Evolutionary conservation across 2,888 invertebrate genomes (phyloP).

Genomic region (Muschampia plurimacula): DNA sequence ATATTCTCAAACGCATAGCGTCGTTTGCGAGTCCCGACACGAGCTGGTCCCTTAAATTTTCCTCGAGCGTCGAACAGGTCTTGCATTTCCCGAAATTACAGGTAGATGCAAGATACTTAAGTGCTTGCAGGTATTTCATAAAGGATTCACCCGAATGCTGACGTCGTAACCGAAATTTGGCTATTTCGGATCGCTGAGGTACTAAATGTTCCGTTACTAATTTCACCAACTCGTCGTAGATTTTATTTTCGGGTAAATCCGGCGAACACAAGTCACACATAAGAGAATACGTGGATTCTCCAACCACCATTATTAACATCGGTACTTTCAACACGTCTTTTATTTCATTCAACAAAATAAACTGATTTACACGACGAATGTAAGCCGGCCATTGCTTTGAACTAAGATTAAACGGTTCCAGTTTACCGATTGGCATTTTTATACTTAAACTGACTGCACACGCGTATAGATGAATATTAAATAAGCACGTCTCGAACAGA

Average conservation of each 20-base stretch:
- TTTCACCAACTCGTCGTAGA: not conserved
- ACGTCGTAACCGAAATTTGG: not conserved
- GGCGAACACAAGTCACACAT: slow-evolving; percentile 3
- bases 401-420: not conserved
- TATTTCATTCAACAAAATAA: not conserved
- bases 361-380: not conserved
- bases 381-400: not conserved
- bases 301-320: not conserved
- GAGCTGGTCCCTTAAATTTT: slow-evolving; percentile 4
- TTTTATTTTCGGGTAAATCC: not conserved
- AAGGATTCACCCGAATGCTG: not conserved
- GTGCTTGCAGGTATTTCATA: not conserved
- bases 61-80: not conserved
- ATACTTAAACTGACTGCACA: not conserved
- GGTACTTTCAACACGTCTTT: not conserved
- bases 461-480: not conserved
- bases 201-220: not conserved
- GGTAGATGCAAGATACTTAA: not conserved
- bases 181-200: not conserved
- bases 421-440: not conserved
- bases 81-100: slow-evolving; percentile 3
- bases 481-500: not conserved
- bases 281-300: not conserved
- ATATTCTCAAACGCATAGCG: slow-evolving; percentile 2
- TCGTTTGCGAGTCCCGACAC: not conserved